Conservation (phyloP, 2,797 vertebrate genomes). For the Semotilus atromaculatus region DNA sequence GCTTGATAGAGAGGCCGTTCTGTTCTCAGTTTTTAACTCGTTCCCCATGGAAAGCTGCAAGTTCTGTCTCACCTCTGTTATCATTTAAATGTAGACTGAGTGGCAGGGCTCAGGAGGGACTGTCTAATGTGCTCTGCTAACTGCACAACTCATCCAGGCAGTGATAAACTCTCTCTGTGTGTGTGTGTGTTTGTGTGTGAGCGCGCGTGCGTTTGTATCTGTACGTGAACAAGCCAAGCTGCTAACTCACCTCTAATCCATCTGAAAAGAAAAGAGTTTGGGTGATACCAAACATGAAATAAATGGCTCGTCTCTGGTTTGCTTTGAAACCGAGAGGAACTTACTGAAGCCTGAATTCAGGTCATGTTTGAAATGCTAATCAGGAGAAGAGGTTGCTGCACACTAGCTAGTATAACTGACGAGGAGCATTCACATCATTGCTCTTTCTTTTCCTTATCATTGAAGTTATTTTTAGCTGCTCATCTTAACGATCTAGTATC, state of each 20-base stretch:
- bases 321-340: constrained; percentile 27
- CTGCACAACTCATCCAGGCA: constrained; percentile 29
- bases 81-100: constrained; percentile 10
- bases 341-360: constrained; percentile 38
- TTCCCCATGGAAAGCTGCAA: not conserved
- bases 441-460: constrained; percentile 10
- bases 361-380: constrained; percentile 57
- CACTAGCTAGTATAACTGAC: constrained; percentile 15
- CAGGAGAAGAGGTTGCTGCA: constrained; percentile 20
- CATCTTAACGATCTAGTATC: not conserved
- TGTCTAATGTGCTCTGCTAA: not conserved
- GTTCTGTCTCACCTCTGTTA: constrained; percentile 11
- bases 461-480: not conserved
- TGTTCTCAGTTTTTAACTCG: constrained; percentile 16
- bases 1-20: not conserved
- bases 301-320: constrained; percentile 32
- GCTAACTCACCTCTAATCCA: constrained; percentile 26
- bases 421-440: constrained; percentile 3
- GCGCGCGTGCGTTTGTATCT: not conserved
- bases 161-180: not conserved
- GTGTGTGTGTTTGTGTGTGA: not conserved
- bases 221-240: constrained; percentile 3
- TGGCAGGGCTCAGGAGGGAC: constrained; percentile 18
- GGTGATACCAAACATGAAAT: constrained; percentile 36
- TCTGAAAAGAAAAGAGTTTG: not conserved